Evolutionary conservation across 2,888 invertebrate genomes (phyloP), one percentile per base, ranked within the genome.

Genomic region (Philereme vetulata): DNA sequence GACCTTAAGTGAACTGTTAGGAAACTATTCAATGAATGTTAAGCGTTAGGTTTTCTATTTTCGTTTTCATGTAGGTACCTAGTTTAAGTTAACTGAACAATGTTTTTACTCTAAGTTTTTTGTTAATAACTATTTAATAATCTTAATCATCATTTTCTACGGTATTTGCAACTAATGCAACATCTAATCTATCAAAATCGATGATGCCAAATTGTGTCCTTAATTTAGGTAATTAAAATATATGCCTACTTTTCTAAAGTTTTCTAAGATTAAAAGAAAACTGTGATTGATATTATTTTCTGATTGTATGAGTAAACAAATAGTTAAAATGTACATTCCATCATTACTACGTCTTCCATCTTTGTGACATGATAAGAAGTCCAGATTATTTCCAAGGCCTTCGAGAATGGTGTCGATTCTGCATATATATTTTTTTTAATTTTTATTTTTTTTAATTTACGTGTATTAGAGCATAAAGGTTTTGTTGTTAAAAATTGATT

Each of bases 1-100:
- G 88, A 89, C 85, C 84, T 85, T 82, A 78, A 76, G 78, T 77
- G 76, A 74, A 66, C 69, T 69, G 64, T 73, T 76, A 76, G 76
- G 75, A 67, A 71, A 76, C 54, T 51, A 40, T 74, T 70, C 70
- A 76, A 76, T 75, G 42, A 32, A 78, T 74, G 77, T 81, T 81
- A 74, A 72, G 67, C 68, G 70, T 76, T 81, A 82, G 75, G 74
- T 80, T 77, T 80, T 77, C 61, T 69, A 72, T 74, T 78, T 77
- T 74, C 50, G 34, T 53, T 48, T 56, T 51, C 46, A 50, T 53
- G 34, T 50, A 50, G n/a, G n/a, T n/a, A n/a, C n/a, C n/a, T n/a
- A n/a, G 9, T 35, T 11, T 50, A 38, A 56, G 5, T 46, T 10
- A 51, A 51, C 55, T 51, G 44, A 62, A 55, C 58, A 58, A 58